Evolutionary conservation across 2,888 invertebrate species (phyloP).

Genomic region (Mimachlamys varia): DNA sequence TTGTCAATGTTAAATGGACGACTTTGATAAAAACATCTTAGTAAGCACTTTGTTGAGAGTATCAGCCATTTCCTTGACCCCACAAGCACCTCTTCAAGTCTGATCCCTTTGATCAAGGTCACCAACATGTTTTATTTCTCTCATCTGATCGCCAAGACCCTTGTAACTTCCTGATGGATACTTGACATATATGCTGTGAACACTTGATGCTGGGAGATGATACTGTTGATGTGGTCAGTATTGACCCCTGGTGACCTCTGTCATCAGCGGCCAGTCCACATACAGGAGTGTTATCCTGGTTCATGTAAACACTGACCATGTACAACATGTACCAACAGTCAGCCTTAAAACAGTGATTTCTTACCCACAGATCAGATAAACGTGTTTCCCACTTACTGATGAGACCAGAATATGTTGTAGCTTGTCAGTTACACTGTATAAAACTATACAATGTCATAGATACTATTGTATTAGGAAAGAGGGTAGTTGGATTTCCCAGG

Average conservation of each 20-base stretch:
- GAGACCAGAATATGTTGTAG: not conserved
- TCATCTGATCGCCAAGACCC: not conserved
- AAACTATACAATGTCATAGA: too few relatives aligned
- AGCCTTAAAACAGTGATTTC: not conserved
- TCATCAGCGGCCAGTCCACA: not conserved
- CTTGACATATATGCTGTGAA: not conserved
- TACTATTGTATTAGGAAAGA: too few relatives aligned
- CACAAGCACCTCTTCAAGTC: constrained; percentile 17
- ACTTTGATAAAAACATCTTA: constrained; percentile 8
- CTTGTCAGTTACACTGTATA: too few relatives aligned
- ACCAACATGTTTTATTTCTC: constrained; percentile 22
- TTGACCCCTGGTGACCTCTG: not conserved
- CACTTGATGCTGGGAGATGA: constrained; percentile 20
- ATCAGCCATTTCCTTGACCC: constrained; percentile 11
- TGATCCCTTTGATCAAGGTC: constrained; percentile 26
- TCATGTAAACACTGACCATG: not conserved
- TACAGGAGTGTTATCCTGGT: not conserved
- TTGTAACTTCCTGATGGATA: not conserved
- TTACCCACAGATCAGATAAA: not conserved
- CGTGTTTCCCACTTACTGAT: not conserved
- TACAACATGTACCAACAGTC: not conserved
- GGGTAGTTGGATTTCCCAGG: too few relatives aligned
- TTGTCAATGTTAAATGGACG: constrained; percentile 13
- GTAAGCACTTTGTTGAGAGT: not conserved
- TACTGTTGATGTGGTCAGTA: constrained; percentile 2